Evolutionary conservation across 2,888 invertebrate species (phyloP), one percentile per base, ranked within the genome.

Genomic region (Hyles lineata): DNA sequence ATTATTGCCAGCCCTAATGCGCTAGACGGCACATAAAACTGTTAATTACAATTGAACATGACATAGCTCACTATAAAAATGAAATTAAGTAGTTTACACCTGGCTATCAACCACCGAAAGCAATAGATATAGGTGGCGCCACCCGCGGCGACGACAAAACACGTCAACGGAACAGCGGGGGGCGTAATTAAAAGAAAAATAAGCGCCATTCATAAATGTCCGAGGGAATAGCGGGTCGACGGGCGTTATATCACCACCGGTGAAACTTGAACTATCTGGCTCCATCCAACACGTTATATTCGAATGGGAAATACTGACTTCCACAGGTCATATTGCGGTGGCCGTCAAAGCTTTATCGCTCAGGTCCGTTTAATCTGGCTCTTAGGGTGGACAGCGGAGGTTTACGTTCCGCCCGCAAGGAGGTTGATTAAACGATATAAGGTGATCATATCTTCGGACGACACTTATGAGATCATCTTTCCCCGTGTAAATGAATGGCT

Each of bases 101-200:
- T 70, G 62, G 17, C 70, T 32, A 35, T 60, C 35, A 67, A 67
- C 17, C 11, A 50, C 21, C 23, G 15, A 43, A 23, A 23, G 67
- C 67, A 43, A 63, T 63, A 52, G 52, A 72, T 29, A 72, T 67
- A 70, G 77, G 73, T 67, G 76, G 73, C 43, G 72, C 32, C 74
- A 79, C 75, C 75, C 79, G 76, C 75, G 78, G 77, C 80, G 80
- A 75, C 83, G 84, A 85, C 87, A 82, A 83, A 87, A 86, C 82
- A 85, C 85, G 86, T 85, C 87, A 85, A 84, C 87, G 85, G 84
- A 84, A 87, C 85, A 85, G 84, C 83, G 82, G 86, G 81, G 82
- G 84, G 80, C 89, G 89, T 94, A 94, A 94, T 94, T 94, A 94
- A 93, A 94, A 93, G 94, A 94, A 94, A 94, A 92, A 94, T 93